Percentiles rank a stretch among this genome's conserved stretches.
These are phyloP conservation scores for Operophtera brumata DNA, from an alignment of 2,888 invertebrate species.

Conservation along the genomic window DNA sequence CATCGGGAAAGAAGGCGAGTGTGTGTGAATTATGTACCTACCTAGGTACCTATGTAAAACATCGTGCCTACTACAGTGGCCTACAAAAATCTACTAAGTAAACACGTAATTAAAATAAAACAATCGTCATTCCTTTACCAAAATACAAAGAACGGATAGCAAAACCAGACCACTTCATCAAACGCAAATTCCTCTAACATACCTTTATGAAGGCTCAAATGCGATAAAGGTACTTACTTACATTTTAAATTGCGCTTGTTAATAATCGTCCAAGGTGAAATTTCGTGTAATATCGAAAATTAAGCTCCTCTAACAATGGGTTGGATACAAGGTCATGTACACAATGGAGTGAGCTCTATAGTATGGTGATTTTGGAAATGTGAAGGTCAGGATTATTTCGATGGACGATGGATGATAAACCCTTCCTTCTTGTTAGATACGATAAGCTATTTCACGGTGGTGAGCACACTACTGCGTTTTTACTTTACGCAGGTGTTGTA, in stretches of 20 bases:
- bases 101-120: too few species aligned
- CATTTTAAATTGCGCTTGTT: slow-evolving; percentile 43
- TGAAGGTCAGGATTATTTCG: slow-evolving; percentile 62
- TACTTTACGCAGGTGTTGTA: slow-evolving; percentile 15
- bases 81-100: too few species aligned
- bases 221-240: slow-evolving; percentile 26
- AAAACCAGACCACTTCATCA: slow-evolving; percentile 11
- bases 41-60: too few species aligned
- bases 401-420: slow-evolving; percentile 63
- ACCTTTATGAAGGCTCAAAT: background rate
- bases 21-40: too few species aligned
- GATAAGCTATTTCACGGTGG: slow-evolving; percentile 67
- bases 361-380: slow-evolving; percentile 69
- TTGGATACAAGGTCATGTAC: slow-evolving; percentile 50
- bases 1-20: too few species aligned
- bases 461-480: slow-evolving; percentile 39
- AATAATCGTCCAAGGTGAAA: slow-evolving; percentile 71
- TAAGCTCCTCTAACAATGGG: slow-evolving; percentile 62
- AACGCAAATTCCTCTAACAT: background rate
- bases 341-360: slow-evolving; percentile 53
- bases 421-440: slow-evolving; percentile 60
- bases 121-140: background rate
- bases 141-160: background rate
- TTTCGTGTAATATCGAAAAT: slow-evolving; percentile 64
- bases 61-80: too few species aligned